Evolutionary conservation across 2,113 vertebrate species (phyloP), one percentile per base, ranked within the genome.

Genomic region (Psophia crepitans): DNA sequence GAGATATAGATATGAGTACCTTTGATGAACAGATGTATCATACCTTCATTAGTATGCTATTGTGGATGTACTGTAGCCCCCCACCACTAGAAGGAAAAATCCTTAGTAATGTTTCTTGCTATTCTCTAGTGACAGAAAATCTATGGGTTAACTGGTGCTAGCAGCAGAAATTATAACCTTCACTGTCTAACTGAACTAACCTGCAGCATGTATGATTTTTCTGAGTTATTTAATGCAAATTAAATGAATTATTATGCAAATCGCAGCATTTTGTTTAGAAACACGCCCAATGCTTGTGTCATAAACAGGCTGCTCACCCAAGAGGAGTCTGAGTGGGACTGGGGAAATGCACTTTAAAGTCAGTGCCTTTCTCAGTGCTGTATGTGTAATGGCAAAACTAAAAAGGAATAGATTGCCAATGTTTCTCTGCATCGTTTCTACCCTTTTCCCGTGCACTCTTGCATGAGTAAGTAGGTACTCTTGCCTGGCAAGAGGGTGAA

Each of bases 141-240:
- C 43, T 63, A 3, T 48, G 9, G 12, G 6, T 78, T 87, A 70
- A 27, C 17, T 64, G 23, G 1, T 54, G 39, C 14, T 66, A 70
- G 39, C 18, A 27, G 13, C 5, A 54, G 32, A 63, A 95, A 86
- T 41, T 0, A 6, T 24, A 54, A 54, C 4, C 16, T 9, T 44
- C 16, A n/a, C 41, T 66, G 30, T 71, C 43, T 81, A 71, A 16
- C n/a, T 35, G 76, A 81, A 24, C 12, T 75, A 26, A 46, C 78
- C 30, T n/a, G 37, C 28, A 15, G 4, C 1, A 0, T 4, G 8
- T 57, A 11, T 3, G 2, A 5, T 57, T 70, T 74, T 84, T 51
- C 51, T 43, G 37, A 81, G 63, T 46, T 74, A 86, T 49, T 77
- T 84, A 23, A 17, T 66, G 13, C n/a, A n/a, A n/a, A n/a, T n/a